These are phyloP conservation scores for Pentalonia nigronervosa DNA, from an alignment of 1,140 invertebrate species.

Conservation along the genomic window DNA sequence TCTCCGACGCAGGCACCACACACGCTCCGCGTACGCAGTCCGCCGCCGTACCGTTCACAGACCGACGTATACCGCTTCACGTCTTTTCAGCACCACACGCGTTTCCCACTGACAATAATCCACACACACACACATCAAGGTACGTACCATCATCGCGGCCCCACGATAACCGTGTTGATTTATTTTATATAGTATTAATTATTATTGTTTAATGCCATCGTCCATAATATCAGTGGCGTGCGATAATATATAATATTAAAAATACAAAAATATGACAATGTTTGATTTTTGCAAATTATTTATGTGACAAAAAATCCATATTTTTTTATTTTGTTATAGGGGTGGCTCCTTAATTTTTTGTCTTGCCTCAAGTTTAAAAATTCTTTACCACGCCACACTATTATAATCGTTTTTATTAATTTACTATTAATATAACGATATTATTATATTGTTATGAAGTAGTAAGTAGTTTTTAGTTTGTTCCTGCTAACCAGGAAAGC, in stretches of 20 bases:
- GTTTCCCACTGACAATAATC: background rate
- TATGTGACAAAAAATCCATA: background rate
- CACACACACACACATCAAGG: background rate
- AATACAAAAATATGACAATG: background rate
- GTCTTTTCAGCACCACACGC: background rate
- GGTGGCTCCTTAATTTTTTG: background rate
- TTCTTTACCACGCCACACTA: background rate
- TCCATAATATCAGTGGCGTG: background rate
- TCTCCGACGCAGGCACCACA: background rate
- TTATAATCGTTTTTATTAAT: background rate
- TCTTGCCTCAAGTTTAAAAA: background rate
- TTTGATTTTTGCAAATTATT: no score
- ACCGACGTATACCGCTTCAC: slow-evolving; percentile 1
- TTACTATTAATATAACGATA: background rate
- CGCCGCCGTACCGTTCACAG: background rate
- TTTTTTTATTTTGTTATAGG: background rate
- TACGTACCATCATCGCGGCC: background rate
- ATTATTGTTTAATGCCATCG: no score
- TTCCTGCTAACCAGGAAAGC: no score
- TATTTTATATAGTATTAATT: background rate
- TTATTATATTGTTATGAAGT: background rate
- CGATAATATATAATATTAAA: background rate
- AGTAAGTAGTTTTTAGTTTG: no score
- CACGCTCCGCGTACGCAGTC: background rate
- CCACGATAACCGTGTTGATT: no score